phyloP scores from a whole-genome alignment of 2,797 vertebrate species.

The Vultur gryphus region DNA sequence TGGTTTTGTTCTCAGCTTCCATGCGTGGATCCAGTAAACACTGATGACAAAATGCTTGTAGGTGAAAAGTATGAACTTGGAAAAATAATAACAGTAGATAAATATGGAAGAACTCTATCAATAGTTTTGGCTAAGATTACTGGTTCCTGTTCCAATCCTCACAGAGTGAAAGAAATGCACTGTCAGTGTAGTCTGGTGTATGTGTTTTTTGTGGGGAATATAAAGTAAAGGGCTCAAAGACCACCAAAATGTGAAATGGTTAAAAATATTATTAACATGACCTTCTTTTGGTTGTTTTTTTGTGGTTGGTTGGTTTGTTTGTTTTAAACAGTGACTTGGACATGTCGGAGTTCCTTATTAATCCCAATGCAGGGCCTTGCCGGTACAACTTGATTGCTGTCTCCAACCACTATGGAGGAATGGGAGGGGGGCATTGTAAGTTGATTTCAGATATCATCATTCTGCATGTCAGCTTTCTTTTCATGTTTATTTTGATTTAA shows the following conservation, averaged over 20 bases:
- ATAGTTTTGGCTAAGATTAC: neutral
- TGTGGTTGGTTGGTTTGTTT: neutral
- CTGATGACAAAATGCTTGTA: neutral
- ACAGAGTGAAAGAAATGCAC: neutral
- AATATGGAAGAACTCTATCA: neutral
- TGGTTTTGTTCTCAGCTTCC: neutral
- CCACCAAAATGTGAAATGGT: neutral
- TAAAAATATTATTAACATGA: slow-evolving; percentile 8
- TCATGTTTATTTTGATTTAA: neutral
- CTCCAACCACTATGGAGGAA: slow-evolving; percentile 98
- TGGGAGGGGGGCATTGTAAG: slow-evolving; percentile 99
- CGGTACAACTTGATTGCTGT: slow-evolving; percentile 96
- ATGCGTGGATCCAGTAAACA: neutral
- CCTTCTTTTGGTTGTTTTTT: neutral
- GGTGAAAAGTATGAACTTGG: neutral
- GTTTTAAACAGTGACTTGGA: slow-evolving; percentile 87
- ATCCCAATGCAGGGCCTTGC: slow-evolving; percentile 94
- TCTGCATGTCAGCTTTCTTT: neutral
- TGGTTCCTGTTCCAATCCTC: neutral
- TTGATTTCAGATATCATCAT: neutral
- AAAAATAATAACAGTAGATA: neutral
- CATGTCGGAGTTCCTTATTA: slow-evolving; percentile 98
- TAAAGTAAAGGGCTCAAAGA: neutral
- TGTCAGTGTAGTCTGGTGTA: neutral
- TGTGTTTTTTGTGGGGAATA: neutral